These are phyloP conservation scores for Phalacrocorax aristotelis DNA, from an alignment of 2,113 vertebrate species.

Conservation along the genomic window DNA sequence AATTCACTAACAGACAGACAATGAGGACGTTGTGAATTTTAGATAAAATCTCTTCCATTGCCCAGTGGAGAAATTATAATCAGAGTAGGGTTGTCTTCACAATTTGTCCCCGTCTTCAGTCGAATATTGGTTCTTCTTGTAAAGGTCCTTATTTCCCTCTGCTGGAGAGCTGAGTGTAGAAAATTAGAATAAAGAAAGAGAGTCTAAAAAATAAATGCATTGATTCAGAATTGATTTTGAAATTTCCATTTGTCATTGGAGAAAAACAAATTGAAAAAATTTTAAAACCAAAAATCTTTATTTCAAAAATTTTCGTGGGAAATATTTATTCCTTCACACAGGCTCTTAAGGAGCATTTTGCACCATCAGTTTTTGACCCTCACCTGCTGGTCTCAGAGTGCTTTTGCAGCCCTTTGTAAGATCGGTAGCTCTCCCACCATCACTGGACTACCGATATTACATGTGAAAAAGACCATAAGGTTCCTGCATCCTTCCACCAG, in stretches of 20 bases:
- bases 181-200: not conserved
- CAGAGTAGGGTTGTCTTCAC: not conserved
- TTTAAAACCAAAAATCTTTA: not conserved
- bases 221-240: not conserved
- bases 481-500: not conserved
- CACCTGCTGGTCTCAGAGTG: not conserved
- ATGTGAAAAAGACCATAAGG: not conserved
- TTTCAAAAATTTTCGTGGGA: not conserved
- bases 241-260: not conserved
- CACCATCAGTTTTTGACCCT: not conserved
- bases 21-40: not conserved
- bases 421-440: not conserved
- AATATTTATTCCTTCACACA: not conserved
- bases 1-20: not conserved
- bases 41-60: not conserved
- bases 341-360: rapidly evolving
- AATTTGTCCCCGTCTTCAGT: not conserved
- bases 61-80: not conserved
- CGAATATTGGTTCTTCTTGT: not conserved
- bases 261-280: not conserved
- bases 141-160: not conserved
- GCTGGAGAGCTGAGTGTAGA: not conserved
- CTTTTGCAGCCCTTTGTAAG: not conserved
- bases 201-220: not conserved
- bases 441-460: not conserved